Percentiles rank a stretch among this genome's conserved stretches.
phyloP scores from a whole-genome alignment of 1,140 invertebrate genomes.

The Anadara kagoshimensis region DNA sequence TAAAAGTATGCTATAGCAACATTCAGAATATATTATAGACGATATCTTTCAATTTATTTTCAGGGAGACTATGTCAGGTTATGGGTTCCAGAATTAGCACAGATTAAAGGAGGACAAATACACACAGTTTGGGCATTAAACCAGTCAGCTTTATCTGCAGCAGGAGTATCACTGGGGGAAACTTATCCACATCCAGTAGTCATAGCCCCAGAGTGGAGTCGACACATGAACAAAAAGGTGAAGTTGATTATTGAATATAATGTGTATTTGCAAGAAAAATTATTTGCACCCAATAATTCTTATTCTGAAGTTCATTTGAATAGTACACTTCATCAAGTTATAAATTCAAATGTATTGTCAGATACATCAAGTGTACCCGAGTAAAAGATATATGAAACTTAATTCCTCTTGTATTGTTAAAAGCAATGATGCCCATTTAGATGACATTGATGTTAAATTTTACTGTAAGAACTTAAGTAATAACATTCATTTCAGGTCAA shows the following conservation, averaged over 20 bases:
- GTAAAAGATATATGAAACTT: too few relatives aligned
- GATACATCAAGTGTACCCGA: neutral
- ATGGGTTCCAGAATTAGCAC: constrained; percentile 63
- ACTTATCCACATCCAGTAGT: constrained; percentile 62
- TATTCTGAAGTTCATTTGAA: neutral
- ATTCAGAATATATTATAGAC: too few relatives aligned
- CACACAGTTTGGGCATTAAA: constrained; percentile 63
- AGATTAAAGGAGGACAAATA: constrained; percentile 54
- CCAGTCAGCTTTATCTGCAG: constrained; percentile 40
- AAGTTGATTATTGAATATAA: neutral
- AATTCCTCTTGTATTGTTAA: too few relatives aligned
- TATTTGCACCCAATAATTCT: too few relatives aligned
- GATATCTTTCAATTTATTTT: neutral
- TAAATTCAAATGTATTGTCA: neutral
- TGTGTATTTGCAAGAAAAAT: neutral
- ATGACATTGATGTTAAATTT: too few relatives aligned
- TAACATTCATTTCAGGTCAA: neutral
- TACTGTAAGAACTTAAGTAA: too few relatives aligned
- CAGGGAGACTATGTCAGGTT: constrained; percentile 64
- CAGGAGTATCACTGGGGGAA: constrained; percentile 53
- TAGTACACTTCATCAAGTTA: neutral
- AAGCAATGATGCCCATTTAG: neutral
- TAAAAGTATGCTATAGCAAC: too few relatives aligned
- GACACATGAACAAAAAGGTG: constrained; percentile 25
- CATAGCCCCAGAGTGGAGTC: constrained; percentile 62